Conservation (phyloP, 2,888 invertebrate genomes). For the Patella pellucida region DNA sequence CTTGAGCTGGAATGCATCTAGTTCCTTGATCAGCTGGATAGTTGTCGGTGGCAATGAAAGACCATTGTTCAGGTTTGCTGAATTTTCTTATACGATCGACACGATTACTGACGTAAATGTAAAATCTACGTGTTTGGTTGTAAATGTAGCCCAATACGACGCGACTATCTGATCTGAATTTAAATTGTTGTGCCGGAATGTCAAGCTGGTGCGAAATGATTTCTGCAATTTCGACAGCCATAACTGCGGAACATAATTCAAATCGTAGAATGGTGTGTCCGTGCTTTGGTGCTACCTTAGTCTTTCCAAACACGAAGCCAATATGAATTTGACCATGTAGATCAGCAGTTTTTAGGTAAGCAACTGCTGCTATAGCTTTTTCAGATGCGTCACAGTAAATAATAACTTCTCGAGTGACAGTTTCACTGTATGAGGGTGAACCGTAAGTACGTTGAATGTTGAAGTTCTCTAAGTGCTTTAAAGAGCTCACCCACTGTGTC, state of each 20-base stretch:
- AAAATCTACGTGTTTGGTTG: slow-evolving; percentile 1
- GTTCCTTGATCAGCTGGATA: slow-evolving; percentile 23
- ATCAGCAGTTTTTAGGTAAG: slow-evolving; percentile 23
- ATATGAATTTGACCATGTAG: slow-evolving; percentile 9
- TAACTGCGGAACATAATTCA: slow-evolving; percentile 30
- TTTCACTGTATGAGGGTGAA: background rate
- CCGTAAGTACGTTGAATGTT: slow-evolving; percentile 19
- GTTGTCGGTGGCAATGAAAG: background rate
- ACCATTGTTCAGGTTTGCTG: slow-evolving; percentile 21
- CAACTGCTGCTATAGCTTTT: slow-evolving; percentile 29
- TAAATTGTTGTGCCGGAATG: background rate
- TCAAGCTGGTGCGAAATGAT: slow-evolving; percentile 12
- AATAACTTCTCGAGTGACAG: slow-evolving; percentile 20
- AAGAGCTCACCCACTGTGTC: slow-evolving; percentile 20
- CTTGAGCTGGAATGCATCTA: slow-evolving; percentile 8
- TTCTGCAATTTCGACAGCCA: slow-evolving; percentile 17
- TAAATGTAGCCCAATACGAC: slow-evolving; percentile 15
- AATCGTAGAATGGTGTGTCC: slow-evolving; percentile 29
- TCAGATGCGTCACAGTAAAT: slow-evolving; percentile 35
- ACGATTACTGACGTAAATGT: slow-evolving; percentile 19
- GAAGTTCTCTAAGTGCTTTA: slow-evolving; percentile 19
- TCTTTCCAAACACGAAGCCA: slow-evolving; percentile 31
- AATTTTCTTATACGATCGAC: slow-evolving; percentile 15
- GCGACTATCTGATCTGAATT: slow-evolving; percentile 12
- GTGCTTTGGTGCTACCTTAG: slow-evolving; percentile 26